Base-by-base conservation (phyloP, 2,113 vertebrate genomes). In the Sinocyclocheilus grahami region DNA sequence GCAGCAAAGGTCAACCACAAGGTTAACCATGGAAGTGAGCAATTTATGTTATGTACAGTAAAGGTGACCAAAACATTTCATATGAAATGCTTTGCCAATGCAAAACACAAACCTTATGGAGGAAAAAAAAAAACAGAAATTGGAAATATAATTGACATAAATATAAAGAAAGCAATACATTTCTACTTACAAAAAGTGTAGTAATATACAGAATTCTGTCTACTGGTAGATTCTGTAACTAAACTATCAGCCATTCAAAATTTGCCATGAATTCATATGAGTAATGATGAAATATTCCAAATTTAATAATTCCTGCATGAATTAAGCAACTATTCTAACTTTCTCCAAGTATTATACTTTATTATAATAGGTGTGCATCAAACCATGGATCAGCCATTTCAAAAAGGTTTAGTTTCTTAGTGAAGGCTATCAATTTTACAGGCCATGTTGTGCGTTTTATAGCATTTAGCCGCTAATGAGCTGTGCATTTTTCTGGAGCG, bases 401-500 rank as follows among this genome's bases (percentile, higher is more conserved):
- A 22, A 39, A 79, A 81, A 48, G 0, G 20, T 81, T 81, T 27
- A 1, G 60, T 81, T 65, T 27, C 58, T 37, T 14, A 46, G 78
- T 46, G 22, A 82, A 24, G 24, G 48, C 18, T 27, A 82, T 82
- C 8, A 82, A 30, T 48, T 27, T 82, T 4, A 81, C 4, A 65
- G 10, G 5, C 46, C 55, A 18, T 83, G 11, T 11, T 9, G 42
- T 82, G 30, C 3, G 51, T 48, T 55, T 83, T 71, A 2, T 37
- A 33, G 16, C 16, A 82, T 71, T 55, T 33, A 33, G 16, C 16
- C 14, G 1, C 18, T 83, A 71, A 83, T 55, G 81, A 83, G 65
- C 81, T 71, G 24, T 83, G 65, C 81, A 55, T 83, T 71, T 82
- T 20, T 53, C 20, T 55, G 46, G 18, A 55, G 46, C 1, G 2